Evolutionary conservation across 2,888 invertebrate genomes (phyloP), one percentile per base, ranked within the genome.

Genomic region (Platynereis dumerilii): DNA sequence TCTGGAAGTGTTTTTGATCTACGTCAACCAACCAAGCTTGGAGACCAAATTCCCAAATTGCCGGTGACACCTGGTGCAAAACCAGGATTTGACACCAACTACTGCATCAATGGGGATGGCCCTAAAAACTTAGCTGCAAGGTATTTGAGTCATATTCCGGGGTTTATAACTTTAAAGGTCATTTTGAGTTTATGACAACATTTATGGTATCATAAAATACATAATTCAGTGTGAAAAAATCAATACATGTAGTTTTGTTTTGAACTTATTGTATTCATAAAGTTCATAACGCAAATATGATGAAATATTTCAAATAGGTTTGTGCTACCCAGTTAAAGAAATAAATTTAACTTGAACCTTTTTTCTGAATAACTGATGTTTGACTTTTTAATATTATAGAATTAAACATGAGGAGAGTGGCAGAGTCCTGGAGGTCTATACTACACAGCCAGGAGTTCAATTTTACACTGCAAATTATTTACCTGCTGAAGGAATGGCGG

Each of bases 371-470:
- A n/a, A n/a, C n/a, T n/a, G n/a, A n/a, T n/a, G n/a, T n/a, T n/a
- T n/a, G n/a, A n/a, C n/a, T n/a, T n/a, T n/a, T n/a, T n/a, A n/a
- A 20, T 12, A 39, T 65, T 71, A 20, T 61, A 80, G 80, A 45
- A 69, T 84, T 20, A 75, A 72, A 28, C 80, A 83, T 66, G 76
- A 77, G 2, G 73, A 69, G 2, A 76, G 79, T 59, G 94, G 94
- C 1, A 87, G 94, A 66, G 88, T 87, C 59, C 79, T 96, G 62
- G 92, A 93, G 80, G 88, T 94, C 0, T 90, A 89, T 74, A 91
- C 93, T 67, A 91, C 94, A 80, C 93, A 94, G 81, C 94, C 94
- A 0, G 95, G 94, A 0, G 88, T 96, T 64, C 95, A 96, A 82
- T 90, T 96, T 77, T 96, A 96, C 80, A 94, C 94, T 0, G 88